Evolutionary conservation across 2,888 invertebrate species (phyloP).

Genomic region (Drosophila colorata): DNA sequence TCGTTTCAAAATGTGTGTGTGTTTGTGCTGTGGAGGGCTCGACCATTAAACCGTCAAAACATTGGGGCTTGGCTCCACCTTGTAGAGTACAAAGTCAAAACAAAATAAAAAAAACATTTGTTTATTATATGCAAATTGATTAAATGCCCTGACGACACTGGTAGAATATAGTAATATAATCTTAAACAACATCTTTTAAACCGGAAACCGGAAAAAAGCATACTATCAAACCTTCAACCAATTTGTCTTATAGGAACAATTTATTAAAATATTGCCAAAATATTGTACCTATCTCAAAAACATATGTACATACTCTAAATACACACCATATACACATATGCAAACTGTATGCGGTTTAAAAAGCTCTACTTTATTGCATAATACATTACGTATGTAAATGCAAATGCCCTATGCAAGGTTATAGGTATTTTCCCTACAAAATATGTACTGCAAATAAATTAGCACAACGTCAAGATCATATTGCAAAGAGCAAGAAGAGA

Average conservation of each 20-base stretch:
- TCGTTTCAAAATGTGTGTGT: constrained; percentile 11
- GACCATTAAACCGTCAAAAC: constrained; percentile 40
- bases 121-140: background rate
- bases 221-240: too few species aligned
- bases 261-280: too few species aligned
- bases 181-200: background rate
- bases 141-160: background rate
- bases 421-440: background rate
- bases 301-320: too few species aligned
- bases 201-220: too few species aligned
- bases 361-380: too few species aligned
- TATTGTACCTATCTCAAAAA: too few species aligned
- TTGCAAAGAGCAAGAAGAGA: constrained; percentile 2
- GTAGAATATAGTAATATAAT: background rate
- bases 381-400: background rate
- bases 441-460: constrained; percentile 27
- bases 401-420: background rate
- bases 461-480: constrained; percentile 28
- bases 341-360: background rate
- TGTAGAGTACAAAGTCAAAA: constrained; percentile 62
- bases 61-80: constrained; percentile 43
- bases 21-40: constrained; percentile 58
- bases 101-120: background rate
- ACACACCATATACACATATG: too few species aligned
- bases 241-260: too few species aligned